Conservation (phyloP, 2,113 vertebrate species). For the Lepus europaeus region DNA sequence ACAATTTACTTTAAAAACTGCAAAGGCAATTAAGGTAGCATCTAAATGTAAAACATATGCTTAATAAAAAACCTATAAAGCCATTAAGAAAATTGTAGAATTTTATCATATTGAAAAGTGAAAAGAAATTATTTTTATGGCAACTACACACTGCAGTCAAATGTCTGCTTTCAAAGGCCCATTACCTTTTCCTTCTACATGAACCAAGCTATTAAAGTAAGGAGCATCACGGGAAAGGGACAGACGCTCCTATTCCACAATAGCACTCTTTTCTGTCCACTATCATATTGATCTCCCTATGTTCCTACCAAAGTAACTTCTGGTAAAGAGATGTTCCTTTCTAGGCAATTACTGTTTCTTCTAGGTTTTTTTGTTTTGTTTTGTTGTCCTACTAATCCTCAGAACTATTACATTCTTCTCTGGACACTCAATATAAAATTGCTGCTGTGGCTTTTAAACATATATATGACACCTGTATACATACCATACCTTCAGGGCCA, state of each 20-base stretch:
- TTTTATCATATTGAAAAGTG: neutral
- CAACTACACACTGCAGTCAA: neutral
- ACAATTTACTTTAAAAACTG: neutral
- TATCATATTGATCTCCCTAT: neutral
- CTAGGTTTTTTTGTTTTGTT: neutral
- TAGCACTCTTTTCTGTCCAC: neutral
- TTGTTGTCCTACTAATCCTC: neutral
- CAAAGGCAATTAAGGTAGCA: neutral
- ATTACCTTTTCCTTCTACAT: neutral
- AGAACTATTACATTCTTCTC: neutral
- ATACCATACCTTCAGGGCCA: neutral
- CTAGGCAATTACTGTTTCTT: neutral
- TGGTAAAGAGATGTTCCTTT: neutral
- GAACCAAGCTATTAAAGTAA: neutral
- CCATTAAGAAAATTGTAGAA: neutral
- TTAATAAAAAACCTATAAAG: neutral
- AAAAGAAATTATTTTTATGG: conserved; percentile 9
- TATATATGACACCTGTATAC: neutral
- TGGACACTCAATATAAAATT: neutral
- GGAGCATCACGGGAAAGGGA: neutral
- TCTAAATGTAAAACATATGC: neutral
- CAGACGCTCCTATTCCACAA: neutral
- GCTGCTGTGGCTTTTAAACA: neutral
- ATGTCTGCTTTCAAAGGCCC: neutral
- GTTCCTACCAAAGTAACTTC: neutral